Conservation (phyloP, 2,113 vertebrate species). For the Otus sunia region DNA sequence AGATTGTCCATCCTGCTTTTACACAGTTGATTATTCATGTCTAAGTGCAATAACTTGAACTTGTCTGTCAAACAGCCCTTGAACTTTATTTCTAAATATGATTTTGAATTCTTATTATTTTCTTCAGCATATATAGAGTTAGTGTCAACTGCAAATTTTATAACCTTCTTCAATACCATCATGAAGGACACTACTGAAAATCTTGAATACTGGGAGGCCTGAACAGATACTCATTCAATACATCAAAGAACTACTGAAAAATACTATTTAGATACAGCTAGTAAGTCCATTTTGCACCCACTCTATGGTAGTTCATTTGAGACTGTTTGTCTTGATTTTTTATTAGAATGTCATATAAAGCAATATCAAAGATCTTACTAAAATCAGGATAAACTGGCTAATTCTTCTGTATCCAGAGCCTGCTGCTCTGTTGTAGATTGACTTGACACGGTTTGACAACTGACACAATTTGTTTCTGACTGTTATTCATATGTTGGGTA, state of each 20-base stretch:
- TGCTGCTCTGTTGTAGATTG: background rate
- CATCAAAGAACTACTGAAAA: background rate
- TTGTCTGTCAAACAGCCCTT: background rate
- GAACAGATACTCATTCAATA: background rate
- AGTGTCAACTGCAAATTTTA: background rate
- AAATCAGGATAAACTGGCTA: background rate
- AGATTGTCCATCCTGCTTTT: background rate
- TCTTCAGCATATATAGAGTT: background rate
- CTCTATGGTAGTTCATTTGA: background rate
- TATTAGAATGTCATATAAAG: background rate
- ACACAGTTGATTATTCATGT: background rate
- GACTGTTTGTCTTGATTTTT: background rate
- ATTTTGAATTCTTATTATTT: background rate
- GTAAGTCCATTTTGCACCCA: background rate
- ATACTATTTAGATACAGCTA: background rate
- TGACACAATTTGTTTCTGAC: background rate
- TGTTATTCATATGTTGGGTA: background rate
- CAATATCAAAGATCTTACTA: background rate
- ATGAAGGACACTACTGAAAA: background rate
- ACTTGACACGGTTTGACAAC: background rate
- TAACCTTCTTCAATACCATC: background rate
- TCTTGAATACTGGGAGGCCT: background rate
- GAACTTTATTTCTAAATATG: background rate
- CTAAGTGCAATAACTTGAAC: background rate
- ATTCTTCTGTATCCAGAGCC: background rate